Evolutionary conservation across 2,113 vertebrate genomes (phyloP), one percentile per base, ranked within the genome.

Genomic region (Mirounga angustirostris): DNA sequence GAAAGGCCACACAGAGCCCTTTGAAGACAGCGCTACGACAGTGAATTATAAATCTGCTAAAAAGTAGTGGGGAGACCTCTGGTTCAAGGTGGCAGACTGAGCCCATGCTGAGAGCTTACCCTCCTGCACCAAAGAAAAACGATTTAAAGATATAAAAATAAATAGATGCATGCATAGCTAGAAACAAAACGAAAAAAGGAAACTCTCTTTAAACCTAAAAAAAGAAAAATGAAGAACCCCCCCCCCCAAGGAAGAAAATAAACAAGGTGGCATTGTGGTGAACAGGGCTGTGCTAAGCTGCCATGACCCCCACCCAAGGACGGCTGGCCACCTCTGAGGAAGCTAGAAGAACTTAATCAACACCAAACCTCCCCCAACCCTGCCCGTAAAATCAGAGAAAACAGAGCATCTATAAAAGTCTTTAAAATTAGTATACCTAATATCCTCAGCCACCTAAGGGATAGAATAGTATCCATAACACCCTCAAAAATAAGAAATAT

Each of bases 1-100:
- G 90, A 95, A 89, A 36, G 87, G 73, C 84, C 87, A 89, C 59
- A 28, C 11, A 40, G 71, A 96, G 91, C 36, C 30, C 67, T 76
- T 8, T 50, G 88, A 83, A 76, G 58, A 59, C 67, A 71, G 79
- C 2, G n/a, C 56, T 54, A 1, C 46, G 58, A 56, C 21, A 59
- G 83, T 65, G 83, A 84, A 89, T 54, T 43, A 19, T 15, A 81
- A 89, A 74, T 36, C 65, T 59, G 85, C 63, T 54, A 59, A 88
- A 54, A 58, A 24, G n/a, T 8, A 14, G 22, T 61, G 6, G 33
- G 86, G 76, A 86, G 94, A 86, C 30, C 59, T 74, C 50, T 56
- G 65, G 76, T 58, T 89, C 73, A 80, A 80, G 43, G 19, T 65
- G 80, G 86, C 5, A 85, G 14, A n/a, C 0, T 46, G 63, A 97